Percentiles rank a stretch among this genome's conserved stretches.
These are phyloP conservation scores for Boulengeromyrus knoepffleri DNA, from an alignment of 2,113 vertebrate genomes.

Conservation along the genomic window DNA sequence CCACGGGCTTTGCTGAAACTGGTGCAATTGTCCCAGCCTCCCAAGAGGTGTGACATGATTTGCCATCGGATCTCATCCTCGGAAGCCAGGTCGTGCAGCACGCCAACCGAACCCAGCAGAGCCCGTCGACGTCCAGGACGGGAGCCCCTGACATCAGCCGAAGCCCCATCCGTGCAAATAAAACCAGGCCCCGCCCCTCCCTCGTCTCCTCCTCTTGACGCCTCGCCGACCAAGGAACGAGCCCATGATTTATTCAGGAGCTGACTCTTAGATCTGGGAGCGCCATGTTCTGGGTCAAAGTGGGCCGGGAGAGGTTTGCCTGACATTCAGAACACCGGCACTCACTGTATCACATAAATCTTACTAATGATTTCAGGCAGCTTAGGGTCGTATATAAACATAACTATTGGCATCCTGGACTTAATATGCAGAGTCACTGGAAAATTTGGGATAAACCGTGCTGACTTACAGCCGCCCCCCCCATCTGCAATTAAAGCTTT, in stretches of 20 bases:
- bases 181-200: neutral
- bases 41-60: neutral
- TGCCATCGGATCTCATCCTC: neutral
- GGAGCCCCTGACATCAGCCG: neutral
- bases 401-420: neutral
- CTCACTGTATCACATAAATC: neutral
- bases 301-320: neutral
- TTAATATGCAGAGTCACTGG: neutral
- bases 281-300: neutral
- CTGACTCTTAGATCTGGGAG: constrained; percentile 1
- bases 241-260: constrained; percentile 1
- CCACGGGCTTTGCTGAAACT: neutral
- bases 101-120: neutral
- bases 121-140: neutral
- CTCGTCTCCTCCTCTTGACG: neutral
- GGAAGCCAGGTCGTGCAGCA: neutral
- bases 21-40: neutral
- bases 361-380: neutral
- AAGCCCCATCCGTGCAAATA: neutral
- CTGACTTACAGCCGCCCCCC: neutral
- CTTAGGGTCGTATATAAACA: neutral
- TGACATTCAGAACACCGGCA: neutral
- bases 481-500: neutral
- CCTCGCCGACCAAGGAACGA: neutral
- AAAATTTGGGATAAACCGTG: neutral